phyloP scores from a whole-genome alignment of 2,113 vertebrate species.

The Bubo blakistoni region DNA sequence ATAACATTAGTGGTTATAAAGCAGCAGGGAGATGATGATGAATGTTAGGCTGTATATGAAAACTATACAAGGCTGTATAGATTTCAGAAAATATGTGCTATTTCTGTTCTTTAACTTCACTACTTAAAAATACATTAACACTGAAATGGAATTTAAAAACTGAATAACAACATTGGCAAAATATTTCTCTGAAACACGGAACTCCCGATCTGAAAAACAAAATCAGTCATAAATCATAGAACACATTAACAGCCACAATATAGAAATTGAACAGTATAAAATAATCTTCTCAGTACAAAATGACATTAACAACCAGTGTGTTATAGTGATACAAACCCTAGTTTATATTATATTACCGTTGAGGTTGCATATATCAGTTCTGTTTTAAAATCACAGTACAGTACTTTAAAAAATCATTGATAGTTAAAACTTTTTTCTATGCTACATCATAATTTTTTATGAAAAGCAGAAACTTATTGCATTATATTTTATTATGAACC shows the following conservation, averaged over 20 bases:
- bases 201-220: not conserved
- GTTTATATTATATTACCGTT: not conserved
- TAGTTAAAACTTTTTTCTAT: not conserved
- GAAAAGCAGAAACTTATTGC: not conserved
- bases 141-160: not conserved
- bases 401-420: not conserved
- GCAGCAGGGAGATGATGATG: slow-evolving; percentile 29
- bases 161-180: not conserved
- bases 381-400: not conserved
- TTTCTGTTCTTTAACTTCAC: slow-evolving; percentile 5
- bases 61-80: not conserved
- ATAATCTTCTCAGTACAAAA: not conserved
- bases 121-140: slow-evolving; percentile 27
- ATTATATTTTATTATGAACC: not conserved
- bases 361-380: not conserved
- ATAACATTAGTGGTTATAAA: not conserved
- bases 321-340: not conserved
- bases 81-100: not conserved
- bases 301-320: not conserved
- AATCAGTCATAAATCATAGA: not conserved
- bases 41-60: not conserved
- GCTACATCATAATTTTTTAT: not conserved
- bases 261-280: not conserved
- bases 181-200: not conserved
- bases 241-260: not conserved